Evolutionary conservation across 2,113 vertebrate genomes (phyloP), one percentile per base, ranked within the genome.

Genomic region (Chamaetylas fuelleborni): DNA sequence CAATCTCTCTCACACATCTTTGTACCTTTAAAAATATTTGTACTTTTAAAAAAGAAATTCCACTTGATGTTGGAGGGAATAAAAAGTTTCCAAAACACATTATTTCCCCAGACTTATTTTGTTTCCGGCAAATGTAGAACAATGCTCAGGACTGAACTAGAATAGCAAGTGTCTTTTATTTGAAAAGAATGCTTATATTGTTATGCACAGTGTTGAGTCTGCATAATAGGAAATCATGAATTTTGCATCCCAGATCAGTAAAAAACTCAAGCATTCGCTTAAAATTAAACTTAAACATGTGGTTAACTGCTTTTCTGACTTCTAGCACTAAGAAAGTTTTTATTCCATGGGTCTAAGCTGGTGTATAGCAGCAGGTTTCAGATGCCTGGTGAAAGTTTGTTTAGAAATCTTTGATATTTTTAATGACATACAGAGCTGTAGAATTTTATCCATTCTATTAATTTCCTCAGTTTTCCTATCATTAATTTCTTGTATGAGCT

Each of bases 51-150:
- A 79, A 93, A 69, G 12, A 66, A 84, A 86, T 88, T 96, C 81
- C 84, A 91, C 34, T 92, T 80, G 51, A 88, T 51, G 45, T 88
- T 90, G n/a, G 34, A 93, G n/a, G 43, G 79, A 93, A 83, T 77
- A 66, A 83, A 92, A 93, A 74, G 81, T 96, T 96, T 97, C 94
- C 93, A 96, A 96, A 96, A 96, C 79, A 92, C 15, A 45, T 70
- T 85, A 90, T 70, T 82, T n/a, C n/a, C 34, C 34, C 43, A 78
- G 85, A 86, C 43, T 92, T 77, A 70, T 70, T 95, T 95, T 96
- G 45, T 95, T 97, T 96, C 88, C 7, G 0, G n/a, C 28, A 86
- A 61, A 92, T 67, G 79, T 81, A 95, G 79, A 94, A 83, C 60
- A 91, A 83, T 94, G 71, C 34, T 88, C 74, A 83, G 43, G 94